Conservation (phyloP, 2,888 invertebrate species). For the Antheraea assamensis region DNA sequence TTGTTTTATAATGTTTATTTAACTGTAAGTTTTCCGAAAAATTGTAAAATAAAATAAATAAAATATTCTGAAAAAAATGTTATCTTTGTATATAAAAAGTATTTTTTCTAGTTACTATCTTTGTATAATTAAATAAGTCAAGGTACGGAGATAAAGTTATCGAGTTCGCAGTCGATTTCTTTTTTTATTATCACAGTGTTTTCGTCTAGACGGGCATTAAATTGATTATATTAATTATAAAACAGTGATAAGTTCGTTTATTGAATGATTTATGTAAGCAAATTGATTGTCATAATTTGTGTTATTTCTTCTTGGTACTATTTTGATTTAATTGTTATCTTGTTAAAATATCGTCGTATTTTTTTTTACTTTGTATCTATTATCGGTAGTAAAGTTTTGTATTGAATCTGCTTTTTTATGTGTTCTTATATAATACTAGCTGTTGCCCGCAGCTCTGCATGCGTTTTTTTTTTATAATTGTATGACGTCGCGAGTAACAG, state of each 20-base stretch:
- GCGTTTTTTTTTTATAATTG: too few relatives aligned
- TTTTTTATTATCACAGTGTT: not conserved
- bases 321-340: not conserved
- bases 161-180: not conserved
- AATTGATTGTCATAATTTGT: conserved; percentile 9
- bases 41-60: too few relatives aligned
- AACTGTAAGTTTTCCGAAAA: too few relatives aligned
- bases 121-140: not conserved
- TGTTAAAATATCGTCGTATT: not conserved
- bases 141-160: conserved; percentile 8
- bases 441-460: too few relatives aligned
- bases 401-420: not conserved
- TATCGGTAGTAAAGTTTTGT: not conserved
- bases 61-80: too few relatives aligned
- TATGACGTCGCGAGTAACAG: too few relatives aligned
- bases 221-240: conserved; percentile 12
- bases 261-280: conserved; percentile 8
- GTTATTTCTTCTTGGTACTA: not conserved
- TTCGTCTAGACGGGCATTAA: conserved; percentile 18
- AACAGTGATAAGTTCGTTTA: conserved; percentile 10
- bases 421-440: too few relatives aligned
- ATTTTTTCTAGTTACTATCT: not conserved
- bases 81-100: too few relatives aligned
- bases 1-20: too few relatives aligned
- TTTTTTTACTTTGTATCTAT: not conserved